Evolutionary conservation across 2,888 invertebrate genomes (phyloP).

Genomic region (Ctenicera cuprea): DNA sequence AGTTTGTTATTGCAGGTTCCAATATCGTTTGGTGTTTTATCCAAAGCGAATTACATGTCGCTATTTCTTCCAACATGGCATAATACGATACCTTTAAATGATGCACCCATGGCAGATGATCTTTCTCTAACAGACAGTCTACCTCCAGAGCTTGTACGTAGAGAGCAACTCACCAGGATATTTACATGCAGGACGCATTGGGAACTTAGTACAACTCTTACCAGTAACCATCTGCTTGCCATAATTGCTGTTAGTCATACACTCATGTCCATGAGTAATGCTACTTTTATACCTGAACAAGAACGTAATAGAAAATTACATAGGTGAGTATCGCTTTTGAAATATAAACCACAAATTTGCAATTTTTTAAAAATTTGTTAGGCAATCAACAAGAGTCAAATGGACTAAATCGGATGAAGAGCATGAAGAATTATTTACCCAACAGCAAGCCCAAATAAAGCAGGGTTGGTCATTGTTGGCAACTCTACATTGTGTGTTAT

Average conservation of each 20-base stretch:
- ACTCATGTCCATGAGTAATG: constrained; percentile 97
- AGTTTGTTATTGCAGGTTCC: constrained; percentile 77
- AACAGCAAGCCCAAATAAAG: constrained; percentile 94
- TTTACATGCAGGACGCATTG: constrained; percentile 94
- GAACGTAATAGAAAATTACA: constrained; percentile 87
- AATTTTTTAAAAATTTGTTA: too few species aligned
- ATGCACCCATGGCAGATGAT: constrained; percentile 60
- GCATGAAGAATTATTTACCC: constrained; percentile 87
- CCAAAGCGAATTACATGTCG: constrained; percentile 97
- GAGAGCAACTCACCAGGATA: constrained; percentile 86
- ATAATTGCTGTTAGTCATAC: constrained; percentile 97
- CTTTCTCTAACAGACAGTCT: constrained; percentile 73
- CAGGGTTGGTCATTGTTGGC: constrained; percentile 98
- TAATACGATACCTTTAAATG: constrained; percentile 68
- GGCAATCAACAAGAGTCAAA: constrained; percentile 79
- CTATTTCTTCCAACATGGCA: constrained; percentile 92
- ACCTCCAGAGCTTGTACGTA: constrained; percentile 82
- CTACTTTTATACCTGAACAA: constrained; percentile 93
- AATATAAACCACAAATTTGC: not conserved
- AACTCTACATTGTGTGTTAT: constrained; percentile 95
- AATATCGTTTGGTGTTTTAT: constrained; percentile 96
- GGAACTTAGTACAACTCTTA: constrained; percentile 96
- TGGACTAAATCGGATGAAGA: constrained; percentile 87
- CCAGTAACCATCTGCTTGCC: constrained; percentile 96
- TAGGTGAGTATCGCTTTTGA: constrained; percentile 72